Percentiles rank a stretch among this genome's conserved stretches.
Evolutionary conservation across 2,113 vertebrate genomes (phyloP).

Genomic region (Etheostoma spectabile): DNA sequence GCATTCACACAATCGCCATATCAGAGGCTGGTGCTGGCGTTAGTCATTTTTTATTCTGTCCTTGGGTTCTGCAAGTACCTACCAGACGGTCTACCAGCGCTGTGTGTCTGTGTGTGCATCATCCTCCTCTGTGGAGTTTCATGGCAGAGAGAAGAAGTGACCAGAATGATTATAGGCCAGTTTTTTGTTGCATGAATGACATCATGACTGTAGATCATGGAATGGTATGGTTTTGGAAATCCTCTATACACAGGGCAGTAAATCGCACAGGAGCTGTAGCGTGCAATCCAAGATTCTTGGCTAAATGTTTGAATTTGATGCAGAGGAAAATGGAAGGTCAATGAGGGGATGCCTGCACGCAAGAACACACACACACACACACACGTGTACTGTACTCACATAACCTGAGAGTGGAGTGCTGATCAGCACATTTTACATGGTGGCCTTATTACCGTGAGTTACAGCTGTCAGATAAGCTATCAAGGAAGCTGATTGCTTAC

Average conservation of each 20-base stretch:
- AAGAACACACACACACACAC: conserved; percentile 13
- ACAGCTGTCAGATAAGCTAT: conserved; percentile 66
- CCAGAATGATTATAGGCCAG: conserved; percentile 70
- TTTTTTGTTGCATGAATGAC: conserved; percentile 67
- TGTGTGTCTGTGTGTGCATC: background rate
- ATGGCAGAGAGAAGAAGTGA: conserved; percentile 51
- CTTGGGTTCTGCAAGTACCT: conserved; percentile 24
- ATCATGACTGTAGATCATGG: conserved; percentile 69
- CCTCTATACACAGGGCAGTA: conserved; percentile 43
- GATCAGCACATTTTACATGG: conserved; percentile 50
- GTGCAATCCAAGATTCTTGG: conserved; percentile 52
- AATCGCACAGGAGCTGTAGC: conserved; percentile 60
- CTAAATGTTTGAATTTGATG: conserved; percentile 52
- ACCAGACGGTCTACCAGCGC: conserved; percentile 40
- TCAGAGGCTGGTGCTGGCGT: background rate
- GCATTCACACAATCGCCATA: background rate
- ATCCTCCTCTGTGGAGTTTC: conserved; percentile 54
- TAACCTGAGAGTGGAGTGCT: background rate
- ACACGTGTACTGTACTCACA: background rate
- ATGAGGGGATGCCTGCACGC: conserved; percentile 22
- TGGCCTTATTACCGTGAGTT: conserved; percentile 69
- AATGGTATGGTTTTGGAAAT: conserved; percentile 59
- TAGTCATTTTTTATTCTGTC: conserved; percentile 52
- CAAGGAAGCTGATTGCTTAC: conserved; percentile 52
- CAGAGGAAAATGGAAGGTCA: conserved; percentile 48